phyloP scores from a whole-genome alignment of 1,140 invertebrate species.

The Leptonema lineaticorne region DNA sequence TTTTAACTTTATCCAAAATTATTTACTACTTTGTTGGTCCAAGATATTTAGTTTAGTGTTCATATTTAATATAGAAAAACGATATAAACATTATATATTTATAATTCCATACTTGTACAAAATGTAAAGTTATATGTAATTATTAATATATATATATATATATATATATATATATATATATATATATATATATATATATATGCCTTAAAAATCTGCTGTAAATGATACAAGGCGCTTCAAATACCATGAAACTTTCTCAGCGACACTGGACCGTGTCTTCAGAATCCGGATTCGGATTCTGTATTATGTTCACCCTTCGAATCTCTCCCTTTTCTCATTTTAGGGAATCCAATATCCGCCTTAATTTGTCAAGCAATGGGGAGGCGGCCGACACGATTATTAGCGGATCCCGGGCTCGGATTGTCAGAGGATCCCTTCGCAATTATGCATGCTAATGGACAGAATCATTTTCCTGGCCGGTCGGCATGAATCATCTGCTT shows the following conservation, averaged over 20 bases:
- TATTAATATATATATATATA: too few relatives aligned
- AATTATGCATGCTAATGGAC: conserved; percentile 35
- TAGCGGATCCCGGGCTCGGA: conserved; percentile 26
- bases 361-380: conserved; percentile 41
- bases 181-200: too few relatives aligned
- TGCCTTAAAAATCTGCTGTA: too few relatives aligned
- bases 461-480: conserved; percentile 18
- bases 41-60: too few relatives aligned
- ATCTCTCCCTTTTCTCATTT: conserved; percentile 12
- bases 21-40: too few relatives aligned
- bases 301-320: background rate
- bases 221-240: background rate
- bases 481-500: conserved; percentile 19
- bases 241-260: too few relatives aligned
- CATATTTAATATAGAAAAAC: too few relatives aligned
- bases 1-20: too few relatives aligned
- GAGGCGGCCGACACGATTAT: conserved; percentile 25
- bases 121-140: too few relatives aligned
- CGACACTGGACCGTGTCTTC: background rate
- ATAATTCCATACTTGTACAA: too few relatives aligned
- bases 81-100: too few relatives aligned
- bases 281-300: background rate
- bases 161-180: too few relatives aligned
- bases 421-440: conserved; percentile 26
- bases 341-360: conserved; percentile 39